Evolutionary conservation across 2,113 vertebrate genomes (phyloP), one percentile per base, ranked within the genome.

Genomic region (Hippocampus barbouri): DNA sequence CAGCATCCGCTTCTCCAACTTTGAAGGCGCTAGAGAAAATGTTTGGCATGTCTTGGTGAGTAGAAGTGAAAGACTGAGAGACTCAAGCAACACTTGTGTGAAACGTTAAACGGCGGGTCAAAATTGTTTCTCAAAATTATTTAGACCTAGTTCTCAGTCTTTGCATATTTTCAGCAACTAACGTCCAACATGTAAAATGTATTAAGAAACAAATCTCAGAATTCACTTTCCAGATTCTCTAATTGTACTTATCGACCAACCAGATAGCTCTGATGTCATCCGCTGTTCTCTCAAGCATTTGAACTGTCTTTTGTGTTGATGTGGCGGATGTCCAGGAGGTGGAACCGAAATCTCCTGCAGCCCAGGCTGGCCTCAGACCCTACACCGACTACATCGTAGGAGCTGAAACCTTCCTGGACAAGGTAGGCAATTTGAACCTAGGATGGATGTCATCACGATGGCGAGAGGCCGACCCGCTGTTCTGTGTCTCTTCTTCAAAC

Each of bases 1-100:
- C 84, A 98, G 96, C 91, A 98, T 99, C 83, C 95, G 97, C 56
- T 98, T 98, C 91, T 97, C 96, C 91, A 98, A 95, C 89, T 99
- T 99, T 51, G 95, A 98, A 23, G 95, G 96, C 41, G 96, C 94
- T 60, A 97, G 97, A 84, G 96, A 99, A 85, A 98, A 98, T 0
- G 95, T 99, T 10, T 99, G 97, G 97, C 97, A 99, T 1, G 94
- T 99, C 41, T 84, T 99, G 94, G 97, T 98, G 91, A 2, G 96
- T 91, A 43, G 11, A 45, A 65, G 20, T 16, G 47, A 16, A 16
- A 43, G 11, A 43, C 11, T 16, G 47, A 16, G 2, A 43, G 11
- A 43, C 11, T 43, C 41, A 43, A 43, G 41, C 41, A 43, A 12
- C 11, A 43, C 41, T 43, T 12, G 41, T 11, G 5, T 38, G 34